These are phyloP conservation scores for Drosophila repletoides DNA, from an alignment of 1,140 invertebrate species.

Conservation along the genomic window DNA sequence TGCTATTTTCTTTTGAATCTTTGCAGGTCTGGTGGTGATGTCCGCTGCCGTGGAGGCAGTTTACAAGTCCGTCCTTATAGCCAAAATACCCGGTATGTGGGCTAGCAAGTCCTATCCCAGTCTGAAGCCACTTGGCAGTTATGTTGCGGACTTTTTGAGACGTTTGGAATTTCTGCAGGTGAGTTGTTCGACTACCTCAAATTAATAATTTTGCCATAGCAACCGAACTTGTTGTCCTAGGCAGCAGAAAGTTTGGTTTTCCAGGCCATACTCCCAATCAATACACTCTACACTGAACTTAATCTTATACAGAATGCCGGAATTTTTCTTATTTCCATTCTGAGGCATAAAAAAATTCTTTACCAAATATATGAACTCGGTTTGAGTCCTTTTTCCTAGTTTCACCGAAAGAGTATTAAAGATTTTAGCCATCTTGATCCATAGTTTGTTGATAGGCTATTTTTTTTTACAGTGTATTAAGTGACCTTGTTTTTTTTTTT, in stretches of 20 bases:
- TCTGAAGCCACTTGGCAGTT: constrained; percentile 94
- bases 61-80: constrained; percentile 90
- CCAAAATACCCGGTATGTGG: constrained; percentile 93
- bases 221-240: constrained; percentile 15
- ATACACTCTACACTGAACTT: constrained; percentile 9
- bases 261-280: constrained; percentile 15
- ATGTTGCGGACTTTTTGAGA: constrained; percentile 93
- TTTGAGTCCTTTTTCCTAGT: too few relatives aligned
- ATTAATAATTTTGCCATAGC: background rate
- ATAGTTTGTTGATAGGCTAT: too few relatives aligned
- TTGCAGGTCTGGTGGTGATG: constrained; percentile 91
- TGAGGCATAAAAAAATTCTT: too few relatives aligned
- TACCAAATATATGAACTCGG: too few relatives aligned
- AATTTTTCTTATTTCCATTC: too few relatives aligned
- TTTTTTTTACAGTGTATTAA: too few relatives aligned
- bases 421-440: too few relatives aligned
- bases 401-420: too few relatives aligned
- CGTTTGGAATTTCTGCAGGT: constrained; percentile 92
- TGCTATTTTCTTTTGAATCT: background rate
- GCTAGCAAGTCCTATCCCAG: constrained; percentile 94
- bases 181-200: constrained; percentile 28
- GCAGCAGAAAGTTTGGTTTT: constrained; percentile 16
- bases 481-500: constrained; percentile 11
- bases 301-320: background rate
- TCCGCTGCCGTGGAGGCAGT: constrained; percentile 94